phyloP scores from a whole-genome alignment of 2,888 invertebrate genomes.

The Drosophila kambysellisi region DNA sequence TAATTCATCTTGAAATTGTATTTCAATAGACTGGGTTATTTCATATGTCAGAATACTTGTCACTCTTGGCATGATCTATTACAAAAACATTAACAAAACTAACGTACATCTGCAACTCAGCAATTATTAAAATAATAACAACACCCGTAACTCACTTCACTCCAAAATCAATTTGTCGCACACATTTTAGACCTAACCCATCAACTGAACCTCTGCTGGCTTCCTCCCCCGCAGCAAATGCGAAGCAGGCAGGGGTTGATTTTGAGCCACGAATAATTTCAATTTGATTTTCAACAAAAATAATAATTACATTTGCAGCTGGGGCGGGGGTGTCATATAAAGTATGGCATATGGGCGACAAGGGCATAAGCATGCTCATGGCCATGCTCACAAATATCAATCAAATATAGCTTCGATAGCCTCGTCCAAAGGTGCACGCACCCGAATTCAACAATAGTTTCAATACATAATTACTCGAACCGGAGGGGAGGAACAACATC shows the following conservation, averaged over 20 bases:
- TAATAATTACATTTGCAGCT: slow-evolving; percentile 64
- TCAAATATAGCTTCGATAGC: slow-evolving; percentile 31
- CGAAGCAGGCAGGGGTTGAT: slow-evolving; percentile 36
- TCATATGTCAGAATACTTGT: not conserved
- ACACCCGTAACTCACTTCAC: slow-evolving; percentile 15
- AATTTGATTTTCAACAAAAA: slow-evolving; percentile 72
- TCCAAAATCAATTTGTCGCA: slow-evolving; percentile 55
- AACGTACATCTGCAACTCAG: slow-evolving; percentile 7
- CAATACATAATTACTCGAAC: slow-evolving; percentile 38
- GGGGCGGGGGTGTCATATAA: slow-evolving; percentile 61
- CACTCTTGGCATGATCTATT: not conserved
- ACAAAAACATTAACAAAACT: not conserved
- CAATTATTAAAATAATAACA: slow-evolving; percentile 26
- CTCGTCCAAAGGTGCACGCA: slow-evolving; percentile 57
- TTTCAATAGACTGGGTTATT: not conserved
- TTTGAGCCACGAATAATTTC: slow-evolving; percentile 61
- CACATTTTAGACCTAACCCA: slow-evolving; percentile 26
- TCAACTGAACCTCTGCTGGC: not conserved
- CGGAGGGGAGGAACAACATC: not conserved
- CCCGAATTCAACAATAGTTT: slow-evolving; percentile 34
- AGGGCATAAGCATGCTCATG: slow-evolving; percentile 9
- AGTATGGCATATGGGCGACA: slow-evolving; percentile 64
- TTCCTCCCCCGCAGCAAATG: slow-evolving; percentile 20
- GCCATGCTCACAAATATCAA: slow-evolving; percentile 49
- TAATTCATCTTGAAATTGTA: not conserved